Base-by-base conservation (phyloP, 2,113 vertebrate genomes). In the human (Homo sapiens) region DNA sequence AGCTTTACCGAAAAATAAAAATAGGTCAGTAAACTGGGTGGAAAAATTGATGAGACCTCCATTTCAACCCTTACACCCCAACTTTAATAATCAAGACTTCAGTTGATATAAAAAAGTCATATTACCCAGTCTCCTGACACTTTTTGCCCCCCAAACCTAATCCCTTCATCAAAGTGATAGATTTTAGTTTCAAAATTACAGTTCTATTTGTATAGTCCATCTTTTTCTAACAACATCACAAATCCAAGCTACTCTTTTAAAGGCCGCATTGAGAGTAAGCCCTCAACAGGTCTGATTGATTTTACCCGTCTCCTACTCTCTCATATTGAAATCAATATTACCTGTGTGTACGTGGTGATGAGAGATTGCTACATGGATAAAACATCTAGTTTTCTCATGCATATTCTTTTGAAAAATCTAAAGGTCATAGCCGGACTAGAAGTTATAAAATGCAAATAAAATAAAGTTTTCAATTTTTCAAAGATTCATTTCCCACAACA, bases 291-390 rank as follows among this genome's bases (percentile, higher is more conserved):
- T 50, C 8, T 81, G 45, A 78, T 57, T 72, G 73, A 6, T 84
- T 94, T 88, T 59, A 80, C 4, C 83, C 4, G 3, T 57, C 2
- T 86, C 17, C 48, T 55, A 55, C 68, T 55, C 68, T 76, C 22
- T 88, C 52, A 80, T 10, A 95, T 4, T 89, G 92, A 92, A 84
- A 94, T 52, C 25, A 92, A 94, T 84, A 16, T 38, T 75, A 38
- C 25, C 27, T 78, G 7, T 43, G 13, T 52, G 8, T 85, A 12
- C 16, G 38, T 68, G 35, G 32, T 64, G 7, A 22, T 61, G 82
- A 20, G 50, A 8, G 13, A 2, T 52, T 94, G 6, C 27, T 38
- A 52, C 17, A 27, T 25, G 18, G 6, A 76, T 89, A 59, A 82
- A 73, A n/a, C 8, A 78, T 68, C 13, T 75, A 57, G 10, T 80